phyloP scores from a whole-genome alignment of 2,113 vertebrate species.

The Amphilophus citrinellus region DNA sequence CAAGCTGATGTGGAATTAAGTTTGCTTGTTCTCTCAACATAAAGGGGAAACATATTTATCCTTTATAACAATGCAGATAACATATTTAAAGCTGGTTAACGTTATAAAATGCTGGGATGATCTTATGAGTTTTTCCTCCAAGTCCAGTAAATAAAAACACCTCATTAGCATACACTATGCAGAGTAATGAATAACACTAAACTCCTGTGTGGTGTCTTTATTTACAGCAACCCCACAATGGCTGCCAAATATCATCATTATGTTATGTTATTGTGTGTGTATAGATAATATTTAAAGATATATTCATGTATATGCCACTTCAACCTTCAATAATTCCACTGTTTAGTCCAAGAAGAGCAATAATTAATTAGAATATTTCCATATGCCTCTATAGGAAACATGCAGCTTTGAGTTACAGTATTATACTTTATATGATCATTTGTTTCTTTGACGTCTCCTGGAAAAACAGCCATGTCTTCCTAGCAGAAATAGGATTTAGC shows the following conservation, averaged over 20 bases:
- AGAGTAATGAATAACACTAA: slow-evolving; percentile 61
- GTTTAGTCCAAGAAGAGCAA: slow-evolving; percentile 25
- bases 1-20: slow-evolving; percentile 72
- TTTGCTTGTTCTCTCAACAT: slow-evolving; percentile 44
- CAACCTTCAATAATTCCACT: slow-evolving; percentile 21
- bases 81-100: slow-evolving; percentile 65
- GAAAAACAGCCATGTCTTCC: background rate
- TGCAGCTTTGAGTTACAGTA: background rate
- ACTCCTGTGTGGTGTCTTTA: slow-evolving; percentile 40
- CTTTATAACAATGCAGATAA: slow-evolving; percentile 58
- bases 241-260: slow-evolving; percentile 52
- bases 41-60: slow-evolving; percentile 49
- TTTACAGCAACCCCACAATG: slow-evolving; percentile 43
- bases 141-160: slow-evolving; percentile 66
- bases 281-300: slow-evolving; percentile 28
- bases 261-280: slow-evolving; percentile 5
- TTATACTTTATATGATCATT: background rate
- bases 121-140: slow-evolving; percentile 38
- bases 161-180: slow-evolving; percentile 62
- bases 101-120: slow-evolving; percentile 48
- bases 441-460: background rate
- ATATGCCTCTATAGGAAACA: background rate
- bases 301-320: slow-evolving; percentile 4
- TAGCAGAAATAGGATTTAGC: no score
- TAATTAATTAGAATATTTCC: slow-evolving; percentile 27